phyloP scores from a whole-genome alignment of 1,140 invertebrate species.

The Brachionus plicatilis region DNA sequence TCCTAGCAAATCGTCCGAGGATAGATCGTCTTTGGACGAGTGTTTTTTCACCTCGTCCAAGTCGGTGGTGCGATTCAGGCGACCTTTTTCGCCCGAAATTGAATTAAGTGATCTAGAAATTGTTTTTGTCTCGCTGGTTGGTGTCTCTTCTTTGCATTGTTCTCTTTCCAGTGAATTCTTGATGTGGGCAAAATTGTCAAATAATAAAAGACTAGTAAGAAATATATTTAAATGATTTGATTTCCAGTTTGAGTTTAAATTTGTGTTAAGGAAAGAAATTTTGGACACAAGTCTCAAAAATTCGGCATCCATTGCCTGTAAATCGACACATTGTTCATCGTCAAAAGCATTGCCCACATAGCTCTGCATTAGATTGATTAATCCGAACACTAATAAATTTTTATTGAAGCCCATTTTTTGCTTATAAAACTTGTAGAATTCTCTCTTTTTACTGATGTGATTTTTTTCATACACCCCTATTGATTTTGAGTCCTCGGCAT shows the following conservation, averaged over 20 bases:
- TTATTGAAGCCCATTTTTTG: background rate
- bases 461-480: background rate
- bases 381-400: background rate
- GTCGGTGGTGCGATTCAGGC: background rate
- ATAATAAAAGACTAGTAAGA: background rate
- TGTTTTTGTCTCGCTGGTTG: background rate
- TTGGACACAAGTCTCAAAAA: background rate
- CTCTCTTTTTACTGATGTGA: background rate
- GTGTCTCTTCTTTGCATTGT: background rate
- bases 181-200: background rate
- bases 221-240: background rate
- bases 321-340: background rate
- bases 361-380: background rate
- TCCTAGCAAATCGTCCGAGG: background rate
- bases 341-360: background rate
- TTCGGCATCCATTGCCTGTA: background rate
- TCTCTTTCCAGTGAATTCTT: background rate
- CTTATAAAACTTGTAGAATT: background rate
- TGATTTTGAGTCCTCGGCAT: background rate
- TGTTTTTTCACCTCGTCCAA: background rate
- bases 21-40: background rate
- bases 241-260: constrained; percentile 21
- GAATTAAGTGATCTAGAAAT: background rate
- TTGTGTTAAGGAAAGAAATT: background rate
- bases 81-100: background rate